phyloP scores from a whole-genome alignment of 1,140 invertebrate genomes.

The Meloidogyne chitwoodi region DNA sequence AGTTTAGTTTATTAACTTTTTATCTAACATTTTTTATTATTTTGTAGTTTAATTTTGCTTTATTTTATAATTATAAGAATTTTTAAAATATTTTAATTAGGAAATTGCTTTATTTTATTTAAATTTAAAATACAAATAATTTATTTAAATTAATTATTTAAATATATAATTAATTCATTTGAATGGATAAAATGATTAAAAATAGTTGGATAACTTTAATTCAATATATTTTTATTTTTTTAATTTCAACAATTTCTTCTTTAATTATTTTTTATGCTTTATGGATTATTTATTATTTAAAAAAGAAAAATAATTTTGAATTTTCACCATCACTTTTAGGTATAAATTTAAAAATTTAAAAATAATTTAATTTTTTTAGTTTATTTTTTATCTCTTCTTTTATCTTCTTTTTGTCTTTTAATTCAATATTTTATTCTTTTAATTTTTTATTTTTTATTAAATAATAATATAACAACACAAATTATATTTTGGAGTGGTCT shows the following conservation, averaged over 20 bases:
- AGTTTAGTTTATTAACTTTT: too few species aligned
- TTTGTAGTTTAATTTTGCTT: too few species aligned
- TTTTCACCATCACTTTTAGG: background rate
- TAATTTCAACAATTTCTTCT: background rate
- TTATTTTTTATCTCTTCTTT: background rate
- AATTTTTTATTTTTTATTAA: background rate
- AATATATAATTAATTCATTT: background rate
- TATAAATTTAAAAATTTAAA: background rate
- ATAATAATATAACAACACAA: background rate
- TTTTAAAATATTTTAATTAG: too few species aligned
- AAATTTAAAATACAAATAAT: too few species aligned
- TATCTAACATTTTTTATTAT: too few species aligned
- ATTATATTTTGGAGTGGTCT: slow-evolving; percentile 24
- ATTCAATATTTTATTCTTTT: background rate
- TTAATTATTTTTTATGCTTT: background rate
- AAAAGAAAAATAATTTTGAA: background rate
- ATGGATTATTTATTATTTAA: background rate
- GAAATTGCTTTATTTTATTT: too few species aligned
- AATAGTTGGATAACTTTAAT: background rate
- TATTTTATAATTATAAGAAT: too few species aligned
- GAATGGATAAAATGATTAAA: background rate
- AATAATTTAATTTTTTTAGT: background rate
- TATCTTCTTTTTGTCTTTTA: background rate
- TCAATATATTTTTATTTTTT: background rate
- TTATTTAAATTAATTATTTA: too few species aligned